Conservation (phyloP, 1,140 invertebrate species). For the Heliconius nattereri region DNA sequence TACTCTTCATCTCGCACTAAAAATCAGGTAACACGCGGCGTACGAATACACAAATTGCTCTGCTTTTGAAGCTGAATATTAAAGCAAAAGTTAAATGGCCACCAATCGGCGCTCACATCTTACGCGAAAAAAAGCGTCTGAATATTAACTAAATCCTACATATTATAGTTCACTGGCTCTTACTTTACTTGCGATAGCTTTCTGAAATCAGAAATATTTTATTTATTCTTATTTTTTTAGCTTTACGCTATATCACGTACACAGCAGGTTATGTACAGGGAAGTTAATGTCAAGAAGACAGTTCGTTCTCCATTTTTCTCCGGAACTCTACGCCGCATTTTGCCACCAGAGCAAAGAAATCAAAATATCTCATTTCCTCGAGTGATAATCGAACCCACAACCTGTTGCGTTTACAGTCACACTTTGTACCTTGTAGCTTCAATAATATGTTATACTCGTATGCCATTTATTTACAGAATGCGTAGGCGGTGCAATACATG, state of each 20-base stretch:
- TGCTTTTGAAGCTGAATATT: constrained; percentile 26
- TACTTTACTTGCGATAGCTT: constrained; percentile 38
- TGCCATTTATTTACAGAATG: constrained; percentile 19
- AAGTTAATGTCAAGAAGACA: too few relatives aligned
- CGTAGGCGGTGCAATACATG: constrained; percentile 27
- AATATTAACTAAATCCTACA: constrained; percentile 51
- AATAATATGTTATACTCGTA: neutral
- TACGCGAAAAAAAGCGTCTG: constrained; percentile 19
- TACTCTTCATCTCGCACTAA: neutral
- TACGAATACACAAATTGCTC: constrained; percentile 1
- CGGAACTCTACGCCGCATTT: too few relatives aligned
- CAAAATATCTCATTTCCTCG: too few relatives aligned
- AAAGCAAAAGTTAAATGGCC: constrained; percentile 26
- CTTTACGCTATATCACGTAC: too few relatives aligned
- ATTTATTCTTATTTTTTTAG: neutral
- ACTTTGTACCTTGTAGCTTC: too few relatives aligned
- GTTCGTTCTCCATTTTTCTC: too few relatives aligned
- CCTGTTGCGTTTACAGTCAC: too few relatives aligned
- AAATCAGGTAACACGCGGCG: neutral
- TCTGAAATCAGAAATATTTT: constrained; percentile 32
- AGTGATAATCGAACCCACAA: too few relatives aligned
- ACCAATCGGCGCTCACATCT: constrained; percentile 31
- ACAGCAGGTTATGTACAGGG: too few relatives aligned
- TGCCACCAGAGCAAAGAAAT: too few relatives aligned
- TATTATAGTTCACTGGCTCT: constrained; percentile 44